Conservation (phyloP, 2,888 invertebrate species). For the Listrodromus nycthemerus region DNA sequence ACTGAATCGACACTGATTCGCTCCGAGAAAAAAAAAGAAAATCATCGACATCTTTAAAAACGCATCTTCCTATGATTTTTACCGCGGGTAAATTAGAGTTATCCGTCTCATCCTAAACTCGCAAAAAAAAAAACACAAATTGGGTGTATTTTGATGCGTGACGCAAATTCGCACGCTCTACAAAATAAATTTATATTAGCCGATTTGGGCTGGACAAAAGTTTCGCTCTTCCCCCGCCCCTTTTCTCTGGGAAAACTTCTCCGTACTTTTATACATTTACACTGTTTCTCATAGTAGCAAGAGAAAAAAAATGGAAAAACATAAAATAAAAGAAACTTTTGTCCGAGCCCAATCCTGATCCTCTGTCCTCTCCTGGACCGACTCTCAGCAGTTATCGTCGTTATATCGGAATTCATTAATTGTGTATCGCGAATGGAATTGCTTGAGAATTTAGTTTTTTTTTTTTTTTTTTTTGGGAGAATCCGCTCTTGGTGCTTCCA, state of each 20-base stretch:
- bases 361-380: background rate
- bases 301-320: slow-evolving; percentile 12
- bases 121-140: background rate
- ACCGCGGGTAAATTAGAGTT: background rate
- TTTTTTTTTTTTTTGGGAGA: slow-evolving; percentile 1
- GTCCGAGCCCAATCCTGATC: slow-evolving; percentile 70
- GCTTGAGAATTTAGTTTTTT: slow-evolving; percentile 11
- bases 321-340: slow-evolving; percentile 71
- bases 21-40: slow-evolving; percentile 2
- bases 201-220: slow-evolving; percentile 74
- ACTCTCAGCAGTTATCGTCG: slow-evolving; percentile 4
- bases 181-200: background rate
- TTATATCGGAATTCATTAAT: slow-evolving; percentile 22
- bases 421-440: slow-evolving; percentile 34
- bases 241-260: no score
- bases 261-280: slow-evolving; percentile 82
- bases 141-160: slow-evolving; percentile 12
- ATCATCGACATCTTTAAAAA: background rate
- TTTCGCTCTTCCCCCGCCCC: slow-evolving; percentile 69
- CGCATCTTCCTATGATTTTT: background rate
- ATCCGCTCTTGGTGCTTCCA: slow-evolving; percentile 54
- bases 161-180: slow-evolving; percentile 21
- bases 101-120: slow-evolving; percentile 1
- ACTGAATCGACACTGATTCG: slow-evolving; percentile 26
- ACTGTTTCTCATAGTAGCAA: slow-evolving; percentile 74